A percentile compares a stretch with the other conserved stretches of the same genome.
phyloP scores from a whole-genome alignment of 2,797 vertebrate species.

The Dermochelys coriacea region DNA sequence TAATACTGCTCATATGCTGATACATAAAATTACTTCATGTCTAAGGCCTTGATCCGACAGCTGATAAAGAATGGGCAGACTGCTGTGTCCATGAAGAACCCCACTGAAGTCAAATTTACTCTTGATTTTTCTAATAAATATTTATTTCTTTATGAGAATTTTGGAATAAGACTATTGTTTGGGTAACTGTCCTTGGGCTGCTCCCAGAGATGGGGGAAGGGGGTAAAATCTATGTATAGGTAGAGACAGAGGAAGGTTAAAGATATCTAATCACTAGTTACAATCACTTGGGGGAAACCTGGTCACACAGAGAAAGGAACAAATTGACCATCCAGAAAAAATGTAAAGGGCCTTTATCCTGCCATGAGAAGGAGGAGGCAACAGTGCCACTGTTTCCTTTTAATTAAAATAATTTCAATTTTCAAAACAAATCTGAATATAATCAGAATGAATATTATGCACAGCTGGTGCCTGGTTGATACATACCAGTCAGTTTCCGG shows the following conservation, averaged over 20 bases:
- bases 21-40: slow-evolving; percentile 45
- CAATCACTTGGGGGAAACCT: neutral
- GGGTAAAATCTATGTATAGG: neutral
- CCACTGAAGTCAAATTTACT: neutral
- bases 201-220: neutral
- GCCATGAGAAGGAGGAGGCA: neutral
- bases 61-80: neutral
- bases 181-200: neutral
- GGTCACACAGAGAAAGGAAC: neutral
- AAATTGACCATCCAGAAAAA: neutral
- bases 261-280: neutral
- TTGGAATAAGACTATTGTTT: neutral
- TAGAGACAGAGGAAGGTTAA: neutral
- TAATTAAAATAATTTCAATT: neutral
- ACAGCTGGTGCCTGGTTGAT: neutral
- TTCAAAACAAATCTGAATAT: neutral
- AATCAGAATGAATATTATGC: fast-evolving
- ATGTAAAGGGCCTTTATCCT: neutral
- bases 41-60: slow-evolving; percentile 20
- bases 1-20: neutral
- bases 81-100: neutral
- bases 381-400: neutral
- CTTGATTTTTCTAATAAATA: slow-evolving; percentile 34
- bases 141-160: neutral
- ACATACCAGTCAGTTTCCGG: neutral